These are phyloP conservation scores for Drosophila lowei DNA, from an alignment of 1,140 invertebrate genomes.

Conservation along the genomic window DNA sequence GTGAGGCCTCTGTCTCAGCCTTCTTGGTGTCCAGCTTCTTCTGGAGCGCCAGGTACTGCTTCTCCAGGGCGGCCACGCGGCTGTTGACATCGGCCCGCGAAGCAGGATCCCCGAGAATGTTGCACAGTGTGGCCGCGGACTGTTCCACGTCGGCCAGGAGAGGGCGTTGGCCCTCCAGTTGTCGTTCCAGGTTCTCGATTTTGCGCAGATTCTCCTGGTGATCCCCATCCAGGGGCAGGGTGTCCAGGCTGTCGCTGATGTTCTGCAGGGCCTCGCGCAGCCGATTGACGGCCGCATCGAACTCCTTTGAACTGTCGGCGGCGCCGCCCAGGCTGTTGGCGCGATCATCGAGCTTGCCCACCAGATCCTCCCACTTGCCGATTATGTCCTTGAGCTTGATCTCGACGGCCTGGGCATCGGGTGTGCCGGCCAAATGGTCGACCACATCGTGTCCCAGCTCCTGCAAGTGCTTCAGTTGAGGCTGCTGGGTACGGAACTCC, in stretches of 20 bases:
- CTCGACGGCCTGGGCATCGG: constrained; percentile 89
- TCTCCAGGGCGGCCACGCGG: constrained; percentile 92
- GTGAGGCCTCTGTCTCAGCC: constrained; percentile 93
- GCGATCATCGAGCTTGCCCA: constrained; percentile 90
- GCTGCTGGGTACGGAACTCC: constrained; percentile 95
- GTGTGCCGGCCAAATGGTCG: constrained; percentile 87
- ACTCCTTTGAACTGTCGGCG: constrained; percentile 94
- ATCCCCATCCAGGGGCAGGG: constrained; percentile 91
- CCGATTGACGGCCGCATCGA: constrained; percentile 92
- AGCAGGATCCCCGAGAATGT: constrained; percentile 94
- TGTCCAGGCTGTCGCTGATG: constrained; percentile 93
- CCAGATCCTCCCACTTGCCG: constrained; percentile 91
- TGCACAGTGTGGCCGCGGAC: constrained; percentile 92
- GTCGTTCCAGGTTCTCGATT: constrained; percentile 92
- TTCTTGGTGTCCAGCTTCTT: constrained; percentile 95
- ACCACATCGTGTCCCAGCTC: constrained; percentile 91
- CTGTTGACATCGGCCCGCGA: constrained; percentile 95
- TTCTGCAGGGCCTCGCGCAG: constrained; percentile 91
- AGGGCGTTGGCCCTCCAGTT: constrained; percentile 93
- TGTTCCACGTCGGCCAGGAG: constrained; percentile 94
- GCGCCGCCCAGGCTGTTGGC: constrained; percentile 93
- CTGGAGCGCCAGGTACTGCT: constrained; percentile 92
- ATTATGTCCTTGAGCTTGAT: constrained; percentile 87
- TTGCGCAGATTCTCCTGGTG: constrained; percentile 94
- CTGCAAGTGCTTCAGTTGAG: constrained; percentile 92